Evolutionary conservation across 1,140 invertebrate species (phyloP).

Genomic region (Zaprionus camerounensis): DNA sequence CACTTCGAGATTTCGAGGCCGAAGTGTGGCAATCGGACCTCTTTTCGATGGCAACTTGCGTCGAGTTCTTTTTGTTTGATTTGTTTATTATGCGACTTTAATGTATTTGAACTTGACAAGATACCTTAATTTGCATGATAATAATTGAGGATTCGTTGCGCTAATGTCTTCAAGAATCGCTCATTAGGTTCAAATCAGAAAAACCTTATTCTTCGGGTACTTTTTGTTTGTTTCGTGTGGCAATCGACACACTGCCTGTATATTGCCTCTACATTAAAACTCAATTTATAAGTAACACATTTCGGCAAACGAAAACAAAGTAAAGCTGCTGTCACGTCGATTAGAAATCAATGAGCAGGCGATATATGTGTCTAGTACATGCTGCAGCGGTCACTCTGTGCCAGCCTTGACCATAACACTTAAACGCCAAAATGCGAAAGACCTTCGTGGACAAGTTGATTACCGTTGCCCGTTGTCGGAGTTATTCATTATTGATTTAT

Average conservation of each 20-base stretch:
- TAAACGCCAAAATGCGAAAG: constrained; percentile 52
- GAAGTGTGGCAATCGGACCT: constrained; percentile 21
- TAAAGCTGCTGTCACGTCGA: constrained; percentile 49
- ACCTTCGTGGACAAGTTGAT: constrained; percentile 74
- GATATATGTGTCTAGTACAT: constrained; percentile 37
- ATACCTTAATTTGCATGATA: constrained; percentile 71
- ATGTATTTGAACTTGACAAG: constrained; percentile 80
- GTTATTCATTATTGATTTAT: constrained; percentile 69
- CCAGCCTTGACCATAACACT: constrained; percentile 78
- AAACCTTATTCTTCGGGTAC: constrained; percentile 18
- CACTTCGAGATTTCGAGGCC: constrained; percentile 18
- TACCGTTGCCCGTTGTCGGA: constrained; percentile 48
- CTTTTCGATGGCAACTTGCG: not conserved
- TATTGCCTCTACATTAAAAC: constrained; percentile 72
- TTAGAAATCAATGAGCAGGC: constrained; percentile 71
- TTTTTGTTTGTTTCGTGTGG: constrained; percentile 30
- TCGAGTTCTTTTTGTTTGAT: constrained; percentile 28
- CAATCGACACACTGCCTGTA: constrained; percentile 50
- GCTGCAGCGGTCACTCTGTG: constrained; percentile 58
- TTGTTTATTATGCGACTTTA: constrained; percentile 62
- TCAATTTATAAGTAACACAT: constrained; percentile 68
- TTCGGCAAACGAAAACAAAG: constrained; percentile 18
- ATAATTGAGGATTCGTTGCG: constrained; percentile 45
- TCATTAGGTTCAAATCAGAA: constrained; percentile 34
- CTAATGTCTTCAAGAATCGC: constrained; percentile 58